Base-by-base conservation (phyloP, 2,113 vertebrate species). In the Ophthalmolycus amberensis region DNA sequence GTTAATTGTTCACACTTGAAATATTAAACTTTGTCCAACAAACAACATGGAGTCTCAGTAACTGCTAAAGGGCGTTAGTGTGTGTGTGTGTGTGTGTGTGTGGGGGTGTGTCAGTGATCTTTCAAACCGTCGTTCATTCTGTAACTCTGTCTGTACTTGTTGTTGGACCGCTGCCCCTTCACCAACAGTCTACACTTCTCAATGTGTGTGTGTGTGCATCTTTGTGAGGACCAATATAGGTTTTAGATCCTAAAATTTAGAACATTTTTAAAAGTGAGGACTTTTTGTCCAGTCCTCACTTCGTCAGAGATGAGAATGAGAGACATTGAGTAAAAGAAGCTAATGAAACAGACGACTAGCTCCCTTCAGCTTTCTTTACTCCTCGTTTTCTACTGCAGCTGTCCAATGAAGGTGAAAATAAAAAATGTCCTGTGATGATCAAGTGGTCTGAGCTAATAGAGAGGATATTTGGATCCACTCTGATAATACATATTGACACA, bases 121-220 rank as follows among this genome's bases (percentile, higher is more conserved):
- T 60, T 71, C 25, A 44, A 79, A 82, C 78, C 0, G 56, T 71
- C 8, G 0, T 78, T 87, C 59, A 50, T 71, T 22, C 58, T 25
- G 8, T 44, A 75, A 48, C 40, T 59, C 25, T 85, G 86, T 70
- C 67, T 85, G 46, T 65, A 77, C 85, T 82, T 89, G 89, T 76
- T 75, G 29, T 79, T 85, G 74, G 58, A 72, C 0, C 10, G 8
- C 66, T 75, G 77, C 68, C 40, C 14, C 14, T 44, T 65, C 14
- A 59, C 40, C 69, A 71, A 71, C 44, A 48, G 25, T 10, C 14
- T 44, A 79, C 12, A 59, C 16, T 44, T 76, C 14, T 59, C 34
- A 32, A 0, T 16, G n/a, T 67, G n/a, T 66, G 22, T 42, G n/a
- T 25, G 37, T 40, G 25, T 54, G 62, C 62, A 56, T 69, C 1